Base-by-base conservation (phyloP, 2,888 invertebrate genomes). In the Desoria tigrina region DNA sequence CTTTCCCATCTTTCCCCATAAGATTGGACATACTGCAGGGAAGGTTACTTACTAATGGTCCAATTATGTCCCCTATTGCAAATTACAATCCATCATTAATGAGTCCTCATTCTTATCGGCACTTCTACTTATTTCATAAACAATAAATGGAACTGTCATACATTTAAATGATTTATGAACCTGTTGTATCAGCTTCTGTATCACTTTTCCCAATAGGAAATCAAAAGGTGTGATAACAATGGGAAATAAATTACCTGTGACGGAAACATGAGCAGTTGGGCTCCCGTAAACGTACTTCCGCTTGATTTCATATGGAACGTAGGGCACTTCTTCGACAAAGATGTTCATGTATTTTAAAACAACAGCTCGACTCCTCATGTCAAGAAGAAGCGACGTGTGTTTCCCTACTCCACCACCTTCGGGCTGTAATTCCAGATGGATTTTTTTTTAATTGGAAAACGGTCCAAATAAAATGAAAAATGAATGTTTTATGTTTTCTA, bases 251-350 rank as follows among this genome's bases (percentile, higher is more conserved):
- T 9, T 78, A 83, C 84, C 84, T 61, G 82, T 82, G 21, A 84
- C 72, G 3, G 81, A 80, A 18, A 84, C 77, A 28, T 79, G 77
- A 9, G 82, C 84, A 37, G 78, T 79, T 1, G 83, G 81, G 55
- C 84, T 84, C 3, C 83, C 84, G 58, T 81, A 84, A 21, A 84
- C 81, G 75, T 82, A 85, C 49, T 83, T 79, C 70, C 84, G 80
- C 73, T 81, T 80, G 60, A 81, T 79, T 67, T 83, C 80, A 71
- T 81, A 81, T 0, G 84, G 84, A 50, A 83, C 81, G 23, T 82
- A 78, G 45, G 84, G 81, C 68, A 81, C 77, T 77, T 85, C 84
- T 51, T 84, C 83, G 1, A 84, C 81, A 18, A 81, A 81, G 54
- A 85, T 81, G 70, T 83, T 82, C 59, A 84, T 77, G 74, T 83